Conservation (phyloP, 64 coral and sea anemone genomes). For the Astreopora myriophthalma region DNA sequence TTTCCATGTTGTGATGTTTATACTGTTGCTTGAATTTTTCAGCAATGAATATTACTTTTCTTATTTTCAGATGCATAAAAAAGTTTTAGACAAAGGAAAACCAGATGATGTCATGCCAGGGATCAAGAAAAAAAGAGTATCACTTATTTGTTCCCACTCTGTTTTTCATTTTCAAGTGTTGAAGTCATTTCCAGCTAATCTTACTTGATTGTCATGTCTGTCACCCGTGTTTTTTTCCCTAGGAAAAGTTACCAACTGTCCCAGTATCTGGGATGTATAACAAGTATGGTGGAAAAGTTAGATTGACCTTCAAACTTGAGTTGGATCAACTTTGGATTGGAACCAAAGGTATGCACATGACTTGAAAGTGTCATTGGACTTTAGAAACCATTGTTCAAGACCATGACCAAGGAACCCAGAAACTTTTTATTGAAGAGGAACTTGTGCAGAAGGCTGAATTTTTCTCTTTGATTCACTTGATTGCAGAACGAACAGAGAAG, state of each 20-base stretch:
- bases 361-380: not conserved
- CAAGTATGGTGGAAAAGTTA: conserved; percentile 98
- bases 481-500: conserved; percentile 98
- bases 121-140: conserved; percentile 90
- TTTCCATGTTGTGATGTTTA: not conserved
- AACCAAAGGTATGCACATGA: conserved; percentile 86
- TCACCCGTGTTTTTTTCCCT: not conserved
- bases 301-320: conserved; percentile 98
- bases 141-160: not conserved
- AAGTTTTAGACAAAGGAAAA: conserved; percentile 98
- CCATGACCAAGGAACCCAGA: not conserved
- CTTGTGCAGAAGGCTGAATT: not conserved
- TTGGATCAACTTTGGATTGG: conserved; percentile 98
- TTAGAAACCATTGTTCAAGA: not conserved
- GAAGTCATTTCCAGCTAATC: not conserved
- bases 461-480: not conserved
- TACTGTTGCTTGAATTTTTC: not conserved
- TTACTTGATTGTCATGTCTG: not conserved
- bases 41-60: not conserved
- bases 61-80: conserved; percentile 94
- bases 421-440: too few species aligned
- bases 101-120: conserved; percentile 93
- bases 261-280: conserved; percentile 98
- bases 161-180: too few species aligned
- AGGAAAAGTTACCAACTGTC: conserved; percentile 86